Base-by-base conservation (phyloP, 2,888 invertebrate genomes). In the Ectropis crepuscularia region DNA sequence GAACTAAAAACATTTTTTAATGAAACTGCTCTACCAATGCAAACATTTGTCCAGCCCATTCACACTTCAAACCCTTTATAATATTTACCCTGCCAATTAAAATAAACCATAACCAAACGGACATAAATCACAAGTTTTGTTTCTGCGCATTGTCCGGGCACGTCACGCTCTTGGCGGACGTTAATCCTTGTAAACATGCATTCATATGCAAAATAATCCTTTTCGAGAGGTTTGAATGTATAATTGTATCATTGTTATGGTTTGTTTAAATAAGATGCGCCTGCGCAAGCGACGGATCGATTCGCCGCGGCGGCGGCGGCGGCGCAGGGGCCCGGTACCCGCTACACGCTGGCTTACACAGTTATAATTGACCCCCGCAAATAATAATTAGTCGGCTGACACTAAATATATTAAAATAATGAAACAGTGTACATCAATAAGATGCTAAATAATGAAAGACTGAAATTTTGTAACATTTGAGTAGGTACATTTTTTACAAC, bases 171-270 rank as follows among this genome's bases (percentile, higher is more conserved):
- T 67, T 53, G 45, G 37, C 62, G 57, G 60, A 48, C 74, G 74
- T 77, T 77, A 77, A 78, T 81, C 73, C 77, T 74, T 81, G 77
- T 79, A 81, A 81, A 81, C 76, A 80, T 54, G 65, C 62, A 84
- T 87, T 84, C 75, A 80, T 74, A 85, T 86, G 80, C 78, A 78
- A 74, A 82, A 78, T 47, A 12, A 63, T 69, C 74, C 75, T 72
- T 64, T 68, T 70, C 68, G 73, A 60, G 64, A 81, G 74, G 81
- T 85, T 83, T 83, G 81, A 83, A 86, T 85, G 79, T 84, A 75
- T 89, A 87, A 90, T 90, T 89, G 87, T 85, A 80, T 77, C 82
- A 88, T 88, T 88, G 87, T 88, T 74, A 77, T 74, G 77, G 76
- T 76, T 74, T 76, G 71, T 58, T 76, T 74, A 79, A 81, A 83